These are phyloP conservation scores for Platycercus adscitus DNA, from an alignment of 2,113 vertebrate genomes.

Conservation along the genomic window DNA sequence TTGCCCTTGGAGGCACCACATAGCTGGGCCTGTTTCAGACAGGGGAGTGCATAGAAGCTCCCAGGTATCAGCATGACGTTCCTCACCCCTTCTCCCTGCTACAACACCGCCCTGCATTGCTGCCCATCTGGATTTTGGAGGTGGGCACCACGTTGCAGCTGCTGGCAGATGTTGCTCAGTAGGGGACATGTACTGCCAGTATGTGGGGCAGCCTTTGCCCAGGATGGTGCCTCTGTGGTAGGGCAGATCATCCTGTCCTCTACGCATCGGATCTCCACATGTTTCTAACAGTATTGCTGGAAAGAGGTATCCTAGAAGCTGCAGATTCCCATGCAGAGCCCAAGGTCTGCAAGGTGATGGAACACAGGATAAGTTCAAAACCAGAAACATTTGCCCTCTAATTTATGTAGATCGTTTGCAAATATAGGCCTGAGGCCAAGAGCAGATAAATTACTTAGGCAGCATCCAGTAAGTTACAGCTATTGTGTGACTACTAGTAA, in stretches of 20 bases:
- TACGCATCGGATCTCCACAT: not conserved
- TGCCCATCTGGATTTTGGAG: not conserved
- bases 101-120: accelerated
- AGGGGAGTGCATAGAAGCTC: not conserved
- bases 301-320: not conserved
- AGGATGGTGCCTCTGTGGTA: not conserved
- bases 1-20: not conserved
- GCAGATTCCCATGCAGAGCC: not conserved
- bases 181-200: not conserved
- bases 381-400: not conserved
- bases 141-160: not conserved
- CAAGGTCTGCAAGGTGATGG: not conserved
- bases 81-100: not conserved
- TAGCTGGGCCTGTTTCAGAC: not conserved
- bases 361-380: not conserved
- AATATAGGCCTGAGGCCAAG: not conserved
- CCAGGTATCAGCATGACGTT: not conserved
- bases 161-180: not conserved
- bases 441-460: not conserved
- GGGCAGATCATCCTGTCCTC: not conserved
- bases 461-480: not conserved
- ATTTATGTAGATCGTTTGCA: not conserved
- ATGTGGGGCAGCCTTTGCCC: not conserved
- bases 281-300: not conserved
- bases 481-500: not conserved